These are phyloP conservation scores for Tridacna gigas DNA, from an alignment of 2,888 invertebrate species.

Conservation along the genomic window DNA sequence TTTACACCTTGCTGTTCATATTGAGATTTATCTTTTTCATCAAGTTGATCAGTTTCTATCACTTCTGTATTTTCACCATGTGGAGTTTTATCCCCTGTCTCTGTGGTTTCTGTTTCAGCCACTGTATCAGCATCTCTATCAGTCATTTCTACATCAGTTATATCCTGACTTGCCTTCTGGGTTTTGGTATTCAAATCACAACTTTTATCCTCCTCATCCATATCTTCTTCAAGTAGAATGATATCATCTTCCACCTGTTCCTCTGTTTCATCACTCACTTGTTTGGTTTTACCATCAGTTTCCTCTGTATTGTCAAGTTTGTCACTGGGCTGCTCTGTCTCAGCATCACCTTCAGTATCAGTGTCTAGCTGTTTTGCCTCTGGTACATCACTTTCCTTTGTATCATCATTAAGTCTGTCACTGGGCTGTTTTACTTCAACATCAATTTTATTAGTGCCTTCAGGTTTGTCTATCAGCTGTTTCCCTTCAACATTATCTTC, in stretches of 20 bases:
- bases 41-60: neutral
- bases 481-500: neutral
- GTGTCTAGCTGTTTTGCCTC: constrained; percentile 20
- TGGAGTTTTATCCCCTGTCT: neutral
- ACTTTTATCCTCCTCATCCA: neutral
- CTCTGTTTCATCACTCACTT: neutral
- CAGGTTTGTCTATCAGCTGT: too few species aligned
- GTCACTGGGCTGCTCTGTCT: neutral
- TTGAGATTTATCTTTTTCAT: neutral
- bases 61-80: neutral
- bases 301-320: constrained; percentile 1
- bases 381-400: constrained; percentile 23
- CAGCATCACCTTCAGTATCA: neutral
- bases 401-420: constrained; percentile 6
- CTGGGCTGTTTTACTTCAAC: neutral
- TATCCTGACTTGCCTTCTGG: neutral
- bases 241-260: neutral
- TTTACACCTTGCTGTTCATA: neutral
- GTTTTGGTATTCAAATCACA: too few species aligned
- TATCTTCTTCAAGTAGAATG: neutral
- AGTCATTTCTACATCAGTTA: constrained; percentile 10
- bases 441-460: neutral
- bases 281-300: neutral
- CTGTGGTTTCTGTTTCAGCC: neutral
- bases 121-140: neutral